Base-by-base conservation (phyloP, 2,888 invertebrate genomes). In the Cataglyphis altisquamis region DNA sequence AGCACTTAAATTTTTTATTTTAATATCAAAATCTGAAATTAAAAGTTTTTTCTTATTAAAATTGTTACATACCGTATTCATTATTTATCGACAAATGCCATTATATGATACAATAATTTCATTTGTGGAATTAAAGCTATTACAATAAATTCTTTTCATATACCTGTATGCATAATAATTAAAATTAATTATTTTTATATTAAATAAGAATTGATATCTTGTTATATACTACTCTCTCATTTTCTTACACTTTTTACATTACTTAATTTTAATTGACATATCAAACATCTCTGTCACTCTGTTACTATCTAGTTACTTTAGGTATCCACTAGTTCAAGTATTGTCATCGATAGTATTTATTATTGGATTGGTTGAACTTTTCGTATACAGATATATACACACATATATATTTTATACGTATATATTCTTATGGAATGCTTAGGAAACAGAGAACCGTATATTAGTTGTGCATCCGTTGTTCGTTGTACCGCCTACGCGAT, bases 401-500 rank as follows among this genome's bases (percentile, higher is more conserved):
- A 88, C 80, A 86, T 84, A 55, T 72, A 89, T 39, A 86, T 78
- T 74, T 83, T 82, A 88, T 86, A 74, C 36, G 77, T 77, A 80
- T 80, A 74, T 90, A 88, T 81, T 89, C 86, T 90, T 91, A 91
- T 93, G 92, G 93, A 93, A 94, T 94, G 94, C 92, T 89, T 94
- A 93, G 93, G 91, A 89, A 89, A 88, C 87, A 87, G 87, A 91
- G 88, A 86, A 85, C 85, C 92, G 91, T 92, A 91, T 92, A 88
- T 91, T 94, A 93, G 92, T 91, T 91, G 88, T 92, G 94, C 94
- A 93, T 94, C 92, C 88, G 85, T 88, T 91, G 91, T 90, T 92
- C 91, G 88, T 91, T 91, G 87, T 89, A 88, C 57, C 88, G 84
- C 77, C 85, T 86, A 73, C 77, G 77, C 70, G 84, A 66, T 83